These are phyloP conservation scores for Ursus arctos DNA, from an alignment of 2,113 vertebrate species.

Conservation along the genomic window DNA sequence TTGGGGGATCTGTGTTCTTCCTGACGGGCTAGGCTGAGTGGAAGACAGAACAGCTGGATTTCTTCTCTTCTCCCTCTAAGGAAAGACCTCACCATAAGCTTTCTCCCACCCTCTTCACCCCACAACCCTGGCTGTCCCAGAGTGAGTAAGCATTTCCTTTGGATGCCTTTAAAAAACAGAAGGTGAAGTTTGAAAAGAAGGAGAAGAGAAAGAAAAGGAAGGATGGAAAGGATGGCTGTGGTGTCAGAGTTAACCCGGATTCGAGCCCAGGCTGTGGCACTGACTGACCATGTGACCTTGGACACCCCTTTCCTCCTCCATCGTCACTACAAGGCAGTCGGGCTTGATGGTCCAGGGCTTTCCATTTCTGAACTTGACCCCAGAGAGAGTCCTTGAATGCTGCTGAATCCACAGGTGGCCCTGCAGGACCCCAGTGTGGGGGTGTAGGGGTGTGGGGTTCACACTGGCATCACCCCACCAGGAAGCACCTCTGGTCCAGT, in stretches of 20 bases:
- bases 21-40: too few relatives aligned
- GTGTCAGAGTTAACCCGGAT: not conserved
- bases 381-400: not conserved
- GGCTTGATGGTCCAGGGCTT: not conserved
- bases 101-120: not conserved
- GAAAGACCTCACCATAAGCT: not conserved
- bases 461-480: accelerated
- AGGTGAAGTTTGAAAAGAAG: not conserved
- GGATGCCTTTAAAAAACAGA: not conserved
- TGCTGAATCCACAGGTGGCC: accelerated
- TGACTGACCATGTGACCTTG: not conserved
- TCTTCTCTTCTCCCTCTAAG: not conserved
- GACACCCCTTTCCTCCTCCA: not conserved
- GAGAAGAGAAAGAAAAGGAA: not conserved
- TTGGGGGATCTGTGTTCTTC: not conserved
- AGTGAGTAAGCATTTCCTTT: not conserved
- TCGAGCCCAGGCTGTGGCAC: not conserved
- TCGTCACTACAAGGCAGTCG: not conserved
- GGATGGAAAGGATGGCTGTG: accelerated
- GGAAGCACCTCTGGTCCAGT: not conserved
- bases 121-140: not conserved
- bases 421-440: not conserved
- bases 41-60: not conserved
- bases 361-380: not conserved
- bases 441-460: not conserved